Conservation (phyloP, 2,113 vertebrate genomes). For the Heteronetta atricapilla region DNA sequence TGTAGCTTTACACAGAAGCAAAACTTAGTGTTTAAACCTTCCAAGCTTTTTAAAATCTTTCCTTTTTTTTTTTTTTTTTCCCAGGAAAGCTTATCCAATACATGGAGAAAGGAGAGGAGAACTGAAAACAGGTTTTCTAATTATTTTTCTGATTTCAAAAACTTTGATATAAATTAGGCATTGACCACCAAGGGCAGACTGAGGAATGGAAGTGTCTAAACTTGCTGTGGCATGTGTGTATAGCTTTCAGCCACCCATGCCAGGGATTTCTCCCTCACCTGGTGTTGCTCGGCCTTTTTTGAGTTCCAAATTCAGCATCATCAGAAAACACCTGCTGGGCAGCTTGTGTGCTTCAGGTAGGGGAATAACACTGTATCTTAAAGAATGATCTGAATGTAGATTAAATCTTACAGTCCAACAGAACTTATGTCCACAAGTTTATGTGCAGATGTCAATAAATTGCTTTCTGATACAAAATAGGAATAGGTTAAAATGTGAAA, state of each 20-base stretch:
- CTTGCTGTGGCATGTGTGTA: fast-evolving
- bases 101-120: neutral
- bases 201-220: neutral
- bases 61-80: neutral
- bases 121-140: neutral
- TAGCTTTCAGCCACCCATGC: neutral
- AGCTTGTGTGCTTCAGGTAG: fast-evolving
- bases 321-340: neutral
- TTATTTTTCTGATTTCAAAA: neutral
- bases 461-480: neutral
- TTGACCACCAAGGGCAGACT: neutral
- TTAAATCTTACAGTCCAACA: neutral
- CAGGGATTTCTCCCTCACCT: neutral
- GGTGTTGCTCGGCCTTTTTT: neutral
- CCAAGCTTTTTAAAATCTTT: neutral
- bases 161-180: neutral
- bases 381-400: neutral
- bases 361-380: neutral
- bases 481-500: neutral
- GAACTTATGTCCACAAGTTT: neutral
- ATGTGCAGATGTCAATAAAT: neutral
- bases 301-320: neutral
- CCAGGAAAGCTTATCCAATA: neutral
- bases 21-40: neutral
- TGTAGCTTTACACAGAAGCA: neutral